Base-by-base conservation (phyloP, 2,888 invertebrate genomes). In the Mamestra brassicae region DNA sequence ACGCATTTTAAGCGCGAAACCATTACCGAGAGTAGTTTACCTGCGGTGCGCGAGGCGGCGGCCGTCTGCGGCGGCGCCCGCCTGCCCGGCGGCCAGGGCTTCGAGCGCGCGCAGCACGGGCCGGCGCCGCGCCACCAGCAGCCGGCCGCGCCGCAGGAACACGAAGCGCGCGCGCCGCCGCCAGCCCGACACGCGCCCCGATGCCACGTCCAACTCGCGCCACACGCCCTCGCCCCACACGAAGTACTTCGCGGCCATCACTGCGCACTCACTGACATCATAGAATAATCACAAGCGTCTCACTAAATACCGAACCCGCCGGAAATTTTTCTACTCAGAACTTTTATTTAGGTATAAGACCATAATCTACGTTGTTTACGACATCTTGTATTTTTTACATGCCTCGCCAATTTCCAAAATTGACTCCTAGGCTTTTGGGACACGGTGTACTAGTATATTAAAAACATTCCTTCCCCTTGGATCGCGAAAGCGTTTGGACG, bases 181-280 rank as follows among this genome's bases (percentile, higher is more conserved):
- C 91, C 90, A 91, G 76, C 45, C 92, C 89, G 50, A 42, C n/a
- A 87, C 78, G 15, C 66, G 55, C 2, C 87, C 87, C 54, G 82
- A 63, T 15, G 66, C 34, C 60, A 76, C n/a, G 34, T 90, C 87
- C 74, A 93, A n/a, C 74, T 90, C 89, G 57, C 93, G 89, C 93
- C 93, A 93, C 15, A 90, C 87, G 34, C 89, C 88, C 38, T 87
- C 83, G 17, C 87, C 90, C 79, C 87, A 89, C 74, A 93, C 86
- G 76, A 73, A 90, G 63, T 86, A 91, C 83, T 84, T 81, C 15
- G 82, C 58, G 13, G 58, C 52, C 86, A 86, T 87, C 38, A 34
- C 71, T 34, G 7, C 15, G 50, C 34, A 4, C 17, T 2, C 55
- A 26, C 10, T 36, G 50, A 15, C 50, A 34, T 42, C 15, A 65